phyloP scores from a whole-genome alignment of 37 sponge, comb jelly and placozoan species.

The Spongia lamella region DNA sequence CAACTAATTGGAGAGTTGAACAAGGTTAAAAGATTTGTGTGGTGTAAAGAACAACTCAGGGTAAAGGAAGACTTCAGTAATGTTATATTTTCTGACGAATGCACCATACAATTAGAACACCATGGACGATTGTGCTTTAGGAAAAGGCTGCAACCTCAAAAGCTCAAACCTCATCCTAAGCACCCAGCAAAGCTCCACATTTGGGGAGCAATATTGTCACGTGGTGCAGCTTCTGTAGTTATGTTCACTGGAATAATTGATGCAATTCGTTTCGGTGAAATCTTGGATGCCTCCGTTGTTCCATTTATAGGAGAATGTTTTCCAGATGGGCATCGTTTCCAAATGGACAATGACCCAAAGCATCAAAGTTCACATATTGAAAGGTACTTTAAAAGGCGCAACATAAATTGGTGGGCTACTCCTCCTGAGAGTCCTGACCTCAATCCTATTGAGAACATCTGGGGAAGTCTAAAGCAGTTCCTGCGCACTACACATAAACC shows the following conservation, averaged over 20 bases:
- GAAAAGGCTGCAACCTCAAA: constrained; percentile 12
- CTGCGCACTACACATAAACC: constrained; percentile 7
- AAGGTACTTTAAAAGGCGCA: neutral
- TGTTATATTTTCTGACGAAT: constrained; percentile 40
- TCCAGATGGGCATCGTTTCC: constrained; percentile 18
- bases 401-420: constrained; percentile 24
- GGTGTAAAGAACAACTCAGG: constrained; percentile 7
- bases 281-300: constrained; percentile 20
- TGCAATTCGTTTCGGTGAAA: constrained; percentile 8
- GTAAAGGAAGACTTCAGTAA: constrained; percentile 31
- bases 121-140: constrained; percentile 25
- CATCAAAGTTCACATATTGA: neutral
- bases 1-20: constrained; percentile 30
- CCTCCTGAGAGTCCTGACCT: no score
- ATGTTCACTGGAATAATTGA: constrained; percentile 50
- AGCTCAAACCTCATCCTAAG: no score
- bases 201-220: constrained; percentile 35
- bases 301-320: constrained; percentile 11
- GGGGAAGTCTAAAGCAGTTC: neutral
- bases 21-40: constrained; percentile 28
- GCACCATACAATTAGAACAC: constrained; percentile 17
- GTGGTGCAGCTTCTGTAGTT: constrained; percentile 36
- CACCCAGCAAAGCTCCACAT: constrained; percentile 27
- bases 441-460: constrained; percentile 13
- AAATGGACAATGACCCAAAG: constrained; percentile 37